Evolutionary conservation across 2,113 vertebrate genomes (phyloP).

Genomic region (Oncorhynchus mykiss): DNA sequence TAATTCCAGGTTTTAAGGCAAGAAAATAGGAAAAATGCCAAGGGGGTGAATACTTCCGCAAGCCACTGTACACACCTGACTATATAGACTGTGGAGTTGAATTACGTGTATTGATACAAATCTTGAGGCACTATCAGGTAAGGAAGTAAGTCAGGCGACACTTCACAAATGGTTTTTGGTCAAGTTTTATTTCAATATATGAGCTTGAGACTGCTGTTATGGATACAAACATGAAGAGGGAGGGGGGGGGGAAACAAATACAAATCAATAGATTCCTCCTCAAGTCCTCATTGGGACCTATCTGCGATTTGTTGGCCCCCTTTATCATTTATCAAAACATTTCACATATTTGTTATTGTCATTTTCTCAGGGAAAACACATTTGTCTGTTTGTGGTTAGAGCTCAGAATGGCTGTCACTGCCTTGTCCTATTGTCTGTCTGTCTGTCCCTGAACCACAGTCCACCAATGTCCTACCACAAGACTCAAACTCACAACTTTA

Average conservation of each 20-base stretch:
- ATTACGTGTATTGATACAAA: no score
- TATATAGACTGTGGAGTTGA: no score
- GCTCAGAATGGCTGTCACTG: slow-evolving; percentile 1
- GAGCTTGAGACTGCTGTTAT: not conserved
- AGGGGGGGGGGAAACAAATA: not conserved
- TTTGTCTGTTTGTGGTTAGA: not conserved
- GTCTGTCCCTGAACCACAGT: not conserved
- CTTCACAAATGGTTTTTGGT: no score
- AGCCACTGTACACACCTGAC: no score
- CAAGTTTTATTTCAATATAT: not conserved
- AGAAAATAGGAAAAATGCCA: no score
- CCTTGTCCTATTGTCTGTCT: not conserved
- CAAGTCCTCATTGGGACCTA: not conserved
- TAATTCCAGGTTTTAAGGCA: no score
- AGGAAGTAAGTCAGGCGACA: no score
- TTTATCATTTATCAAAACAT: slow-evolving; percentile 14
- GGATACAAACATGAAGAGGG: not conserved
- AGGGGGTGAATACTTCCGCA: no score
- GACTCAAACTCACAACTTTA: not conserved
- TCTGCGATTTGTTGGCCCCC: not conserved
- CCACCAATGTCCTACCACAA: not conserved
- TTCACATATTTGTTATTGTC: slow-evolving; percentile 5
- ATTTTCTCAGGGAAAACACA: slow-evolving; percentile 4
- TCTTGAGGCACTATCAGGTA: no score
- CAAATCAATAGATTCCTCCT: slow-evolving; percentile 9